A percentile compares a stretch with the other conserved stretches of the same genome.
Conservation (phyloP, 2,797 vertebrate genomes). For the Arctocebus calabarensis region DNA sequence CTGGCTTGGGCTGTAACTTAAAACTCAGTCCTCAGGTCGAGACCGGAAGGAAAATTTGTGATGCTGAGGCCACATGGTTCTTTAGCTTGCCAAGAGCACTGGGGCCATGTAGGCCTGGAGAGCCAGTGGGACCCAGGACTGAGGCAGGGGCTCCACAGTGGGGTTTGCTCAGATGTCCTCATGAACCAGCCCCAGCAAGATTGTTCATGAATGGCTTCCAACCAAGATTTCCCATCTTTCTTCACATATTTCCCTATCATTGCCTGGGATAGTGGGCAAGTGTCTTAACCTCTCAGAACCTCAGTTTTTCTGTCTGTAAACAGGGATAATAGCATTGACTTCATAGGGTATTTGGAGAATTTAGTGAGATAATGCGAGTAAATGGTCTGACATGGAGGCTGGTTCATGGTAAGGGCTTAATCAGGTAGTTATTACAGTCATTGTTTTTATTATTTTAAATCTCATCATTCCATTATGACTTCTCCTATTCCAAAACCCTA, state of each 20-base stretch:
- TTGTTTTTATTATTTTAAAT: background rate
- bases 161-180: background rate
- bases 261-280: background rate
- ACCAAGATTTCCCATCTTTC: background rate
- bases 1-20: background rate
- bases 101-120: background rate
- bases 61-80: background rate
- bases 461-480: background rate
- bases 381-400: background rate
- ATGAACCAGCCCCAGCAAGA: background rate
- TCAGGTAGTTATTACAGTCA: background rate
- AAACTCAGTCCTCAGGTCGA: background rate
- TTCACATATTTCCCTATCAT: background rate
- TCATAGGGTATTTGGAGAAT: background rate
- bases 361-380: background rate
- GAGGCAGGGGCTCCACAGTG: background rate
- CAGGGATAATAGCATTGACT: background rate
- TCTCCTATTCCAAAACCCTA: background rate
- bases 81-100: background rate
- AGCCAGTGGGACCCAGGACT: background rate
- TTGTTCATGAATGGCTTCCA: background rate
- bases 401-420: background rate
- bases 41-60: background rate
- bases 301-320: background rate
- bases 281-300: background rate